Conservation (phyloP, 2,797 vertebrate species). For the Cyclura pinguis region DNA sequence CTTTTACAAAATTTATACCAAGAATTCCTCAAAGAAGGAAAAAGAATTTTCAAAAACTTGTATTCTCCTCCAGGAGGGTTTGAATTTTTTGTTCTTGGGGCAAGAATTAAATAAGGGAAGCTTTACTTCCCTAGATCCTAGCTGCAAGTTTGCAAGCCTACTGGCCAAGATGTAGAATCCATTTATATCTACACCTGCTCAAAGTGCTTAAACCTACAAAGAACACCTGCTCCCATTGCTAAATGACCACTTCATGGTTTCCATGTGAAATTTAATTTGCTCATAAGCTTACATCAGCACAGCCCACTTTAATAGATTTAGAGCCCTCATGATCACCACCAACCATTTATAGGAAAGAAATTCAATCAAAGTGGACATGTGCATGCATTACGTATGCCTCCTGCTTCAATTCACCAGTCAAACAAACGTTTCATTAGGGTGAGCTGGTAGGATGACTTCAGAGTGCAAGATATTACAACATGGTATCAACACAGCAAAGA, state of each 20-base stretch:
- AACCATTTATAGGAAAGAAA: slow-evolving; percentile 14
- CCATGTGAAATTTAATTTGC: slow-evolving; percentile 26
- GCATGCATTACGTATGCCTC: not conserved
- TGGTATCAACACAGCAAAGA: slow-evolving; percentile 30
- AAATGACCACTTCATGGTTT: slow-evolving; percentile 26
- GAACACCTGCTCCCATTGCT: slow-evolving; percentile 12
- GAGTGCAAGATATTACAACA: slow-evolving; percentile 14
- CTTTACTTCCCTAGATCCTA: not conserved
- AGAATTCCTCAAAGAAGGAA: no score
- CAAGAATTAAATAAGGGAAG: no score
- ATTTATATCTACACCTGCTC: not conserved
- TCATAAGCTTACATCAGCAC: slow-evolving; percentile 15
- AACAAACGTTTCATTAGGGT: slow-evolving; percentile 36
- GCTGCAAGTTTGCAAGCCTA: not conserved
- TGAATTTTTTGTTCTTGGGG: no score
- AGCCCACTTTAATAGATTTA: not conserved
- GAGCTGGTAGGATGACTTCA: slow-evolving; percentile 29
- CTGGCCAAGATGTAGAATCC: not conserved
- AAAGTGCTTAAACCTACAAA: not conserved
- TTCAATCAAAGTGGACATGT: not conserved
- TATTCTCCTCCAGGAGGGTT: no score
- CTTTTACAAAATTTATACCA: no score
- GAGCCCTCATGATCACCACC: slow-evolving; percentile 24
- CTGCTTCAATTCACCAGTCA: slow-evolving; percentile 4
- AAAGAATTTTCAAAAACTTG: no score